Percentiles rank a stretch among this genome's conserved stretches.
phyloP scores from a whole-genome alignment of 2,797 vertebrate genomes.

The Sebastiscus albofasciatus region DNA sequence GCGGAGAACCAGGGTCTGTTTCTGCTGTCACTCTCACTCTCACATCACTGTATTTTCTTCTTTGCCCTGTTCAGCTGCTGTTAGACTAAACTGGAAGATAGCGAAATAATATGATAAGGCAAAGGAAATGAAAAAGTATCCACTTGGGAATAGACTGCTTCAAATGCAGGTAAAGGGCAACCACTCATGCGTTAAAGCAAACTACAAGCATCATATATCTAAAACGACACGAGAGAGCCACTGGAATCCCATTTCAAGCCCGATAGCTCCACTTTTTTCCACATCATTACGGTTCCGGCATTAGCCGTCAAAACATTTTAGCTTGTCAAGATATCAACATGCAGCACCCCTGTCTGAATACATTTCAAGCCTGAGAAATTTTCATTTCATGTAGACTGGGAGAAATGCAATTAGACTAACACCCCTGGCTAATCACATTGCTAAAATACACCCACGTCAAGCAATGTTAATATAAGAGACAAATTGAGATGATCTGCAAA shows the following conservation, averaged over 20 bases:
- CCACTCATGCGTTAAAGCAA: conserved; percentile 13
- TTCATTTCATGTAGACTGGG: conserved; percentile 58
- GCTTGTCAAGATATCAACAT: conserved; percentile 51
- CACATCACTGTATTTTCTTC: conserved; percentile 1
- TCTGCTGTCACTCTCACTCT: conserved; percentile 25
- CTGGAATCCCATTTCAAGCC: conserved; percentile 46
- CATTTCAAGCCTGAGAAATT: conserved; percentile 60
- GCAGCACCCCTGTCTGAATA: conserved; percentile 46
- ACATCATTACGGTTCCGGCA: conserved; percentile 50
- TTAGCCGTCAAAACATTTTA: conserved; percentile 53
- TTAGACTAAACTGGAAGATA: not conserved
- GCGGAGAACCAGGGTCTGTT: conserved; percentile 8
- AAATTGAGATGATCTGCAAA: conserved; percentile 66
- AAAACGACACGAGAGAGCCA: not conserved
- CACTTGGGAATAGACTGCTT: conserved; percentile 13
- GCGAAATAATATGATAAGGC: conserved; percentile 26
- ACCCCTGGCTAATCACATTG: conserved; percentile 62
- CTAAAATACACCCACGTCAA: conserved; percentile 54
- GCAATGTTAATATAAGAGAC: conserved; percentile 46
- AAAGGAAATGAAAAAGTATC: not conserved
- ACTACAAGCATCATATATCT: conserved; percentile 18
- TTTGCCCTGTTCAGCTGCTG: conserved; percentile 6
- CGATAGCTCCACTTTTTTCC: conserved; percentile 44
- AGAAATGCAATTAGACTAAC: conserved; percentile 65
- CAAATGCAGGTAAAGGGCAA: conserved; percentile 12